A percentile compares a stretch with the other conserved stretches of the same genome.
Conservation (phyloP, 2,888 invertebrate species). For the Callimorpha dominula region DNA sequence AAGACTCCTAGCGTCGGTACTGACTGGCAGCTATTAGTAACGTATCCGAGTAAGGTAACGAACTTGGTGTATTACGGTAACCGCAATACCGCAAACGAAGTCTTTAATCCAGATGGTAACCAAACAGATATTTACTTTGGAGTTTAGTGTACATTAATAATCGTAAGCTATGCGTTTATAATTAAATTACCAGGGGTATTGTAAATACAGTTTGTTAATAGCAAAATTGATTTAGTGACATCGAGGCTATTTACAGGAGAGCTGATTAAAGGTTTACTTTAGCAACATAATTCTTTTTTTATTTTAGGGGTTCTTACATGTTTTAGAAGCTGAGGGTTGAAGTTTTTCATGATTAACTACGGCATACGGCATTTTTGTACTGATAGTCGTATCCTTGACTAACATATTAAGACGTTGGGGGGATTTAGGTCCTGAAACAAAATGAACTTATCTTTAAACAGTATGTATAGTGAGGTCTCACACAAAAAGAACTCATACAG, state of each 20-base stretch:
- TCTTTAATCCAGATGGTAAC: slow-evolving; percentile 33
- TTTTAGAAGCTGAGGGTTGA: not conserved
- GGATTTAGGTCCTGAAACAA: no score
- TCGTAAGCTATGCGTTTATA: not conserved
- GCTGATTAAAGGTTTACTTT: not conserved
- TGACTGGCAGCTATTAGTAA: slow-evolving; percentile 31
- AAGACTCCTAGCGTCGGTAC: slow-evolving; percentile 18
- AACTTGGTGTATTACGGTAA: slow-evolving; percentile 23
- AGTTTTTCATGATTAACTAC: no score
- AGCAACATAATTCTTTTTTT: not conserved
- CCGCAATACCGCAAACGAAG: slow-evolving; percentile 31
- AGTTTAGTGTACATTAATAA: not conserved
- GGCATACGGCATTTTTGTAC: no score
- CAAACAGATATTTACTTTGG: slow-evolving; percentile 23
- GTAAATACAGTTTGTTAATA: not conserved
- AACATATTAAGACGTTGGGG: no score
- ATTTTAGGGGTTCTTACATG: not conserved
- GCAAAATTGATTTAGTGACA: not conserved
- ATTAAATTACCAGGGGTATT: not conserved
- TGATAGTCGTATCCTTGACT: no score
- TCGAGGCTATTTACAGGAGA: not conserved
- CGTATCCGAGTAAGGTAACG: slow-evolving; percentile 24
- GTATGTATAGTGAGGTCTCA: no score
- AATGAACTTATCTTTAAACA: no score
- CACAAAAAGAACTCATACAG: no score